Conservation (phyloP, 2,797 vertebrate species). For the Macropodus opercularis region DNA sequence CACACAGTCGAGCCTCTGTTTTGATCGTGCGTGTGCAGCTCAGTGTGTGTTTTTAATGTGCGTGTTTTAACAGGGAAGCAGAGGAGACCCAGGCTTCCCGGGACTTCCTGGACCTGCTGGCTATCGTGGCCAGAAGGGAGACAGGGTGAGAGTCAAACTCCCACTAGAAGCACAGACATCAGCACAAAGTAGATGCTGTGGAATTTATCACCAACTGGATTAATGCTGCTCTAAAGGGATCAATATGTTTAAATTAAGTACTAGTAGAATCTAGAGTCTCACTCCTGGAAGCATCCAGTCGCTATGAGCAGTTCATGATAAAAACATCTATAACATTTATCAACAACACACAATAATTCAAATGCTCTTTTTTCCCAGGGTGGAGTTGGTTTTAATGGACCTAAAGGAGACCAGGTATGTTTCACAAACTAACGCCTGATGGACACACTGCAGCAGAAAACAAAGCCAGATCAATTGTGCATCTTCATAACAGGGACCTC, state of each 20-base stretch:
- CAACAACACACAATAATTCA: neutral
- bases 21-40: constrained; percentile 15
- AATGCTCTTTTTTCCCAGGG: constrained; percentile 77
- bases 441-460: too few relatives aligned
- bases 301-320: too few relatives aligned
- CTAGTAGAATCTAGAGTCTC: too few relatives aligned
- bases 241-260: too few relatives aligned
- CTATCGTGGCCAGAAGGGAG: constrained; percentile 88
- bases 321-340: neutral
- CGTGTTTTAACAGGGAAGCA: constrained; percentile 84
- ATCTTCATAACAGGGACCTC: constrained; percentile 79
- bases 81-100: constrained; percentile 89
- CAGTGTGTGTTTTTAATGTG: constrained; percentile 32
- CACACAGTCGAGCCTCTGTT: constrained; percentile 56
- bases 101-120: constrained; percentile 93
- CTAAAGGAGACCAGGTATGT: constrained; percentile 89
- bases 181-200: too few relatives aligned
- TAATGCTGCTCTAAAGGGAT: too few relatives aligned
- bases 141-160: constrained; percentile 93
- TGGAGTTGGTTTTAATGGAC: constrained; percentile 87
- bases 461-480: neutral
- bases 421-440: neutral
- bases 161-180: too few relatives aligned
- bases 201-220: too few relatives aligned
- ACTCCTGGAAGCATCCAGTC: too few relatives aligned